These are phyloP conservation scores for Phalacrocorax aristotelis DNA, from an alignment of 2,113 vertebrate genomes.

Conservation along the genomic window DNA sequence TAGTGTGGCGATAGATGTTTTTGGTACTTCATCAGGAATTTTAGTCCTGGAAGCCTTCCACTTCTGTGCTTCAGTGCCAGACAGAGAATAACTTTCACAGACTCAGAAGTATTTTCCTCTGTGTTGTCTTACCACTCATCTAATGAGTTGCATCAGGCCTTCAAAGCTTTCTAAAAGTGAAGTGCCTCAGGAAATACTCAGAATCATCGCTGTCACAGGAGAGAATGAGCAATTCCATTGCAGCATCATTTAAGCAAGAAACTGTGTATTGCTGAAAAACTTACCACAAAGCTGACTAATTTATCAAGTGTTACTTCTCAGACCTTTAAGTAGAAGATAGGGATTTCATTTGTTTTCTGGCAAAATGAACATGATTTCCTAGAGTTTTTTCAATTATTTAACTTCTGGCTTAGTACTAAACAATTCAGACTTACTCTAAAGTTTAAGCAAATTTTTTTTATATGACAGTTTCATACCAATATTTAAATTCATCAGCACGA, in stretches of 20 bases:
- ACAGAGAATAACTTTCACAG: not conserved
- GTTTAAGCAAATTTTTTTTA: not conserved
- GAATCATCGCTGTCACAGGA: not conserved
- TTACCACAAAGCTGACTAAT: not conserved
- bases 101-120: not conserved
- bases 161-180: not conserved
- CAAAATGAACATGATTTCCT: not conserved
- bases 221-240: not conserved
- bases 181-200: not conserved
- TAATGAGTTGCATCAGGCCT: not conserved
- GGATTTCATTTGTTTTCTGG: not conserved
- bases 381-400: not conserved
- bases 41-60: not conserved
- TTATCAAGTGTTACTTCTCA: not conserved
- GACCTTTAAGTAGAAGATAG: not conserved
- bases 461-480: not conserved
- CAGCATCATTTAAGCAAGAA: not conserved
- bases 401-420: not conserved
- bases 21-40: not conserved
- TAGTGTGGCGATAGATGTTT: not conserved
- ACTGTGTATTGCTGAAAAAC: not conserved
- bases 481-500: not conserved
- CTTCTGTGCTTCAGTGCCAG: not conserved
- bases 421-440: not conserved
- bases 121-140: not conserved